Base-by-base conservation (phyloP, 1,140 invertebrate genomes). In the Schlechtendalia chinensis region DNA sequence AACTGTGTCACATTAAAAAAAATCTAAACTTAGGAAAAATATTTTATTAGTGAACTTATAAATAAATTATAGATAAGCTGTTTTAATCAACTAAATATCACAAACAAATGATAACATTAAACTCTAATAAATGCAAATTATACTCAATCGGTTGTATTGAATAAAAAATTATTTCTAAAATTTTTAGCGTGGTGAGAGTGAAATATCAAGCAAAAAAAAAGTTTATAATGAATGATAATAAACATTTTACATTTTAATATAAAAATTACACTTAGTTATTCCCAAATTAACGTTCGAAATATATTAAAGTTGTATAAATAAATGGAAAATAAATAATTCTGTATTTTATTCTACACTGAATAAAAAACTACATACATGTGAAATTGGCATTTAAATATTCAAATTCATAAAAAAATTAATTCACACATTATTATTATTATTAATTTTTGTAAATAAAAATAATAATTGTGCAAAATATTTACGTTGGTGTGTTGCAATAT, bases 311-410 rank as follows among this genome's bases (percentile, higher is more conserved):
- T 65, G 29, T 65, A 32, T 65, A 27, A 65, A 65, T 16, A 32
- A 32, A 32, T 65, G 27, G 19, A 65, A 65, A 65, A 65, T 65
- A 65, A 65, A 65, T 32, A 32, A 65, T 65, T 65, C 29, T 65
- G 27, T 32, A 19, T 63, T 65, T 32, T 8, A 39, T 19, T 39
- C 19, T 32, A 24, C 27, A 29, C 22, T n/a, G n/a, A n/a, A n/a
- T n/a, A n/a, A 24, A 59, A 59, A 29, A 17, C 14, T 29, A 6
- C 17, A 6, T 59, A 24, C 5, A 59, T 24, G 5, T 59, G 16
- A 61, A 61, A 16, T 27, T 27, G 16, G 1, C 24, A 19, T 27
- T 61, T 61, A 17, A 29, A 27, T 6, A 27, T 61, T 27, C 24
- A 17, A 61, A 27, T 8, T 29, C 5, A 61, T 61, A 29, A 61